Percentiles rank a stretch among this genome's conserved stretches.
These are phyloP conservation scores for Phoenicopterus ruber DNA, from an alignment of 2,113 vertebrate species.

Conservation along the genomic window DNA sequence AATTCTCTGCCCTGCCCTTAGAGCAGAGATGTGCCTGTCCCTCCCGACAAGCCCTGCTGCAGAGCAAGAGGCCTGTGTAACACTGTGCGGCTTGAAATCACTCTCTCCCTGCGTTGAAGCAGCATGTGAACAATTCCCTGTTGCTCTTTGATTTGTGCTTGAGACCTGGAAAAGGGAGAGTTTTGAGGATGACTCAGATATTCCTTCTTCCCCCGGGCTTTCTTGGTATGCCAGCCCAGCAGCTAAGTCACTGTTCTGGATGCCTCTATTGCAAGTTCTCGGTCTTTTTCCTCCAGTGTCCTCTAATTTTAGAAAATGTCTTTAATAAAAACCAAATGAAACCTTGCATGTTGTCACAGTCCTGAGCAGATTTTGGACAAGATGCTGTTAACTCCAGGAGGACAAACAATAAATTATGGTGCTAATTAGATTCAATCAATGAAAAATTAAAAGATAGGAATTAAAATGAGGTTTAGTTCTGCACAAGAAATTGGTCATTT, in stretches of 20 bases:
- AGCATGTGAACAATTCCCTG: neutral
- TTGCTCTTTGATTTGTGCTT: constrained; percentile 6
- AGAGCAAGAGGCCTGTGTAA: neutral
- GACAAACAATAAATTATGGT: neutral
- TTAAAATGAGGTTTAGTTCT: neutral
- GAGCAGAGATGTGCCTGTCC: neutral
- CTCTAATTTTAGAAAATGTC: neutral
- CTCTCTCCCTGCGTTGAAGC: neutral
- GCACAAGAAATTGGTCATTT: neutral
- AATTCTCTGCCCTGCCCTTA: neutral
- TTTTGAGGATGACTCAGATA: constrained; percentile 22
- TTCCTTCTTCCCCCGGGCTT: neutral
- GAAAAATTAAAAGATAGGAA: neutral
- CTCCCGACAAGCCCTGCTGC: neutral
- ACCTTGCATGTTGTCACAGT: neutral
- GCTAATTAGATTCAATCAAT: neutral
- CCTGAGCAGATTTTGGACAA: neutral
- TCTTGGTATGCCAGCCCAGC: neutral
- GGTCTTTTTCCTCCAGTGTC: neutral
- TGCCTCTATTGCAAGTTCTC: neutral
- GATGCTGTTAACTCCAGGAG: neutral
- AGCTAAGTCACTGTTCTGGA: neutral
- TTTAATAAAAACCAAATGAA: neutral
- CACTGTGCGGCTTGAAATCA: neutral
- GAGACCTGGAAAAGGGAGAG: neutral